Conservation (phyloP, 1,140 invertebrate genomes). For the Liolophura sinensis region DNA sequence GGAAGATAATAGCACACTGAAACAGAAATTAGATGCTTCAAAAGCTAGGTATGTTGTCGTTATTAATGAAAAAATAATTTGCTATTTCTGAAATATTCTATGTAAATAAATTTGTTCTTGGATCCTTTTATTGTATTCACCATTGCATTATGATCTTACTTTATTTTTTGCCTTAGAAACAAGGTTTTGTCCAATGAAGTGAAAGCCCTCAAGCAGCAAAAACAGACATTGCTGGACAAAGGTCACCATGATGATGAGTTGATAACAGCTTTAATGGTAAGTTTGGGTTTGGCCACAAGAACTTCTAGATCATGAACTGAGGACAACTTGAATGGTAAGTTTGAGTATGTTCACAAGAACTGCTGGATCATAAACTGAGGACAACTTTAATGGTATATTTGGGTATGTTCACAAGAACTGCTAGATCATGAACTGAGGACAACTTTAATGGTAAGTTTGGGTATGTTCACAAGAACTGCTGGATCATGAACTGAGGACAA, state of each 20-base stretch:
- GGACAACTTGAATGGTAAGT: too few species aligned
- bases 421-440: too few species aligned
- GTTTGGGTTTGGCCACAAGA: neutral
- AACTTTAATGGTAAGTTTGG: too few species aligned
- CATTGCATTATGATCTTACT: slow-evolving; percentile 3
- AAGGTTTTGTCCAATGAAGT: slow-evolving; percentile 49
- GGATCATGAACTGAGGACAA: too few species aligned
- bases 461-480: too few species aligned
- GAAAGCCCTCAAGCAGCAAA: slow-evolving; percentile 46
- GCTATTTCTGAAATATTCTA: neutral
- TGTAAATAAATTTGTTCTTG: slow-evolving; percentile 4
- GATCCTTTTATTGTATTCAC: neutral
- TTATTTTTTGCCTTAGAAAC: slow-evolving; percentile 42
- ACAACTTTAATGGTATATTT: too few species aligned
- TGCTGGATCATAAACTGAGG: too few species aligned
- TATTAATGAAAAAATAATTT: neutral
- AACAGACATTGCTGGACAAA: slow-evolving; percentile 51
- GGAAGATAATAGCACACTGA: slow-evolving; percentile 46
- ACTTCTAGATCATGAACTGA: too few species aligned
- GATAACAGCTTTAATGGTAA: slow-evolving; percentile 50
- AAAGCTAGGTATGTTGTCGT: slow-evolving; percentile 48
- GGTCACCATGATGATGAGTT: slow-evolving; percentile 56
- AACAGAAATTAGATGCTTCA: slow-evolving; percentile 52
- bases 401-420: too few species aligned
- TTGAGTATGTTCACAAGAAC: too few species aligned